phyloP scores from a whole-genome alignment of 2,113 vertebrate species.

The Brienomyrus brachyistius region DNA sequence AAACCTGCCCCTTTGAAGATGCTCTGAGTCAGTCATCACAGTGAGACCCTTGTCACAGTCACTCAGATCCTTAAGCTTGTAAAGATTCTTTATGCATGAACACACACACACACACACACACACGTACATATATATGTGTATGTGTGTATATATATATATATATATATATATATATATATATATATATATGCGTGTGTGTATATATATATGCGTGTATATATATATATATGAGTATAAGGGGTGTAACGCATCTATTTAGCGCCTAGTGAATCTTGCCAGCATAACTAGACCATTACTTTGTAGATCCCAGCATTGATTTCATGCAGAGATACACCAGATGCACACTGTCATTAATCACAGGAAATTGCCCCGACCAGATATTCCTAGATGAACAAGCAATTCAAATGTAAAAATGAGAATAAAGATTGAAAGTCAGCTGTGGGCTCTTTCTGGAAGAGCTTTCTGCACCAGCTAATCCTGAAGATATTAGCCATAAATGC shows the following conservation, averaged over 20 bases:
- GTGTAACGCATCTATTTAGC: background rate
- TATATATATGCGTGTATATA: too few relatives aligned
- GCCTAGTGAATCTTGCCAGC: background rate
- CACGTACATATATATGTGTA: too few relatives aligned
- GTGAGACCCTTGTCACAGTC: background rate
- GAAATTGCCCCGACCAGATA: background rate
- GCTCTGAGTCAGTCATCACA: background rate
- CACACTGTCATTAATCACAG: background rate
- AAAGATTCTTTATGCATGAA: too few relatives aligned
- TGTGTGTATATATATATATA: too few relatives aligned
- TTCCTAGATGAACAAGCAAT: constrained; percentile 7
- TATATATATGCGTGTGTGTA: too few relatives aligned
- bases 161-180: too few relatives aligned
- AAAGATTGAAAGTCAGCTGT: background rate
- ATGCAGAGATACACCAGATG: constrained; percentile 3
- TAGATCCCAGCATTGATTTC: background rate
- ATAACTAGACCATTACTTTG: background rate
- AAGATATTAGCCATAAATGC: background rate
- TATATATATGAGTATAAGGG: background rate
- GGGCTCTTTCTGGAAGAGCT: background rate
- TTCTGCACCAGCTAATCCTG: background rate
- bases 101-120: too few relatives aligned
- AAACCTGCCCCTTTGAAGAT: background rate
- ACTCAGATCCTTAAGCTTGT: background rate
- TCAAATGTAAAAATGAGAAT: constrained; percentile 6